These are phyloP conservation scores for Holacanthella duospinosa DNA, from an alignment of 2,888 invertebrate species.

Conservation along the genomic window DNA sequence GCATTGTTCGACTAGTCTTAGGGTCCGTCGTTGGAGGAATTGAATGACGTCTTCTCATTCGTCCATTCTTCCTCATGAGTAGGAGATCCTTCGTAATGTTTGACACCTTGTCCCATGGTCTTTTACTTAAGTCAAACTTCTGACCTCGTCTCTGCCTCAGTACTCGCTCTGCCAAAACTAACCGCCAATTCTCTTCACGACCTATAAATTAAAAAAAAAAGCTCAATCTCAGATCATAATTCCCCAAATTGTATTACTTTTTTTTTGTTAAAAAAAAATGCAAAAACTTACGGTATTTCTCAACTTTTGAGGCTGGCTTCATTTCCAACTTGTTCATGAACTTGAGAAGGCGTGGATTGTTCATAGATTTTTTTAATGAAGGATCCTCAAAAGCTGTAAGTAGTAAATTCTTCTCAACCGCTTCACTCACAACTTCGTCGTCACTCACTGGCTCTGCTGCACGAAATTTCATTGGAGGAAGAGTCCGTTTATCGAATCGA, in stretches of 20 bases:
- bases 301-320: constrained; percentile 24
- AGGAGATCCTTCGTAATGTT: constrained; percentile 10
- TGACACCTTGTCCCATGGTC: constrained; percentile 23
- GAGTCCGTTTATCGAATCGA: constrained; percentile 24
- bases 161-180: constrained; percentile 27
- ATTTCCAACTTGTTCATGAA: constrained; percentile 30
- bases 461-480: constrained; percentile 28
- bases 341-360: constrained; percentile 17
- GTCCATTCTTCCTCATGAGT: background rate
- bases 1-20: background rate
- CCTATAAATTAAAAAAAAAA: constrained; percentile 13
- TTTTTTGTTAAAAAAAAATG: no score
- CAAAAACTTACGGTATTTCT: constrained; percentile 31
- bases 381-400: constrained; percentile 29
- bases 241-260: no score
- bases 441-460: constrained; percentile 15
- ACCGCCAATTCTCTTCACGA: constrained; percentile 30
- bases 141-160: constrained; percentile 21
- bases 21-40: background rate
- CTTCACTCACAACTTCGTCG: constrained; percentile 13
- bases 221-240: no score
- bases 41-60: background rate
- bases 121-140: constrained; percentile 18
- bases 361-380: constrained; percentile 17
- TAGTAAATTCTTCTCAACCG: constrained; percentile 22